Evolutionary conservation across 1,140 invertebrate species (phyloP), one percentile per base, ranked within the genome.

Genomic region (Leptinotarsa undecemlineata): DNA sequence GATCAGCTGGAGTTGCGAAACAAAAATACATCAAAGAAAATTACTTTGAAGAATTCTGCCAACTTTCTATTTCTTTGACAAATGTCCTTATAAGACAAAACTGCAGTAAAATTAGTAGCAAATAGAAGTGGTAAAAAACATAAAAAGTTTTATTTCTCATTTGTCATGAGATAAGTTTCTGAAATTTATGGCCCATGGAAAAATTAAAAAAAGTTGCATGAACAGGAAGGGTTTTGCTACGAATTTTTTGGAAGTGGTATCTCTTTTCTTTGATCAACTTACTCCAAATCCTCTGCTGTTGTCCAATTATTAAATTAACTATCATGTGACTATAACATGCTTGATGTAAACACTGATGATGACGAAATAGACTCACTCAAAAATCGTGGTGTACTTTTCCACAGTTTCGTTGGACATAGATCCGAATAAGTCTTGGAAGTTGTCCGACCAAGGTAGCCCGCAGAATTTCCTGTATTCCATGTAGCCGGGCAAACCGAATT

Each of bases 401-500:
- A 97, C 92, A 3, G 95, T 96, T 75, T 95, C 93, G 81, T 97
- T 97, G 8, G 93, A 89, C 94, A 97, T 96, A 48, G 94, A 91
- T 48, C 94, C 94, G 76, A 92, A 92, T 57, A 97, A 88, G 77
- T 95, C 94, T 63, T 95, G 92, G 87, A 96, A 97, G n/a, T 86
- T 89, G 48, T 94, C 86, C 0, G 93, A 92, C 33, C 89, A 91
- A 1, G 94, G 92, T 42, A 97, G 86, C 4, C 95, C 95, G 81
- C 95, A 97, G 88, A 95, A 96, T 86, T 96, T 95, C 77, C 94
- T 92, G 86, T 93, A 97, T 84, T 96, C 94, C 92, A 95, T 96
- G 83, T 96, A 97, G 60, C 95, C 94, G 48, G 95, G 95, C 72
- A 98, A 87, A 74, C 95, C 96, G 82, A 97, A 96, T 84, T 98